phyloP scores from a whole-genome alignment of 2,888 invertebrate genomes.

The Tetramorium bicarinatum region DNA sequence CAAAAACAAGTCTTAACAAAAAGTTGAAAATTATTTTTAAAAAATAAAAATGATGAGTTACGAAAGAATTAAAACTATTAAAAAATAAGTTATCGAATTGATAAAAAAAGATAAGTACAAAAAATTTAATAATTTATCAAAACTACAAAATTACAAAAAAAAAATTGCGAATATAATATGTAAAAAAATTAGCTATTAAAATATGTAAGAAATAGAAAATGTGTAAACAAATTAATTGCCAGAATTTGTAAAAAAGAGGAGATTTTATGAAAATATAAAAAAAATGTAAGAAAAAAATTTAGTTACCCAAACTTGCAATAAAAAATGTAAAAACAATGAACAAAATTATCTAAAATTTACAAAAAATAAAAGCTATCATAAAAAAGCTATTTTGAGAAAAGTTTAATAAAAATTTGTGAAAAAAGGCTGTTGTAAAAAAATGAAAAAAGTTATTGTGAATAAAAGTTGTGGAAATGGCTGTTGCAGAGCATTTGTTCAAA shows the following conservation, averaged over 20 bases:
- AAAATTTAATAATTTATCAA: not conserved
- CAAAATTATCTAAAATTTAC: no score
- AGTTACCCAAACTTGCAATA: no score
- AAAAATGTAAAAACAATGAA: no score
- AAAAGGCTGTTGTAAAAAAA: no score
- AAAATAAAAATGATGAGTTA: not conserved
- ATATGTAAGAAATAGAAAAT: not conserved
- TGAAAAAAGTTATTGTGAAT: no score
- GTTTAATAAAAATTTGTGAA: no score
- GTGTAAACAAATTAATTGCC: not conserved
- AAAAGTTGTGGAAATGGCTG: no score
- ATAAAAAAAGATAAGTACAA: not conserved
- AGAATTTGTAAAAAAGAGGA: not conserved
- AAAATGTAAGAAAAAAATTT: no score
- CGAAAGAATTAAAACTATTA: not conserved
- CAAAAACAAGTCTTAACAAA: not conserved
- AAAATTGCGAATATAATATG: not conserved
- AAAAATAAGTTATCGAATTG: not conserved
- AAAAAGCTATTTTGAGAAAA: no score
- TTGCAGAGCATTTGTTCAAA: no score
- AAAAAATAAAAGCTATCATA: no score
- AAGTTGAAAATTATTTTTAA: not conserved
- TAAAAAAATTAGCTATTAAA: not conserved
- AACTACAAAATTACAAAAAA: not conserved
- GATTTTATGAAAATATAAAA: not conserved